Base-by-base conservation (phyloP, 2,113 vertebrate genomes). In the Parus major region DNA sequence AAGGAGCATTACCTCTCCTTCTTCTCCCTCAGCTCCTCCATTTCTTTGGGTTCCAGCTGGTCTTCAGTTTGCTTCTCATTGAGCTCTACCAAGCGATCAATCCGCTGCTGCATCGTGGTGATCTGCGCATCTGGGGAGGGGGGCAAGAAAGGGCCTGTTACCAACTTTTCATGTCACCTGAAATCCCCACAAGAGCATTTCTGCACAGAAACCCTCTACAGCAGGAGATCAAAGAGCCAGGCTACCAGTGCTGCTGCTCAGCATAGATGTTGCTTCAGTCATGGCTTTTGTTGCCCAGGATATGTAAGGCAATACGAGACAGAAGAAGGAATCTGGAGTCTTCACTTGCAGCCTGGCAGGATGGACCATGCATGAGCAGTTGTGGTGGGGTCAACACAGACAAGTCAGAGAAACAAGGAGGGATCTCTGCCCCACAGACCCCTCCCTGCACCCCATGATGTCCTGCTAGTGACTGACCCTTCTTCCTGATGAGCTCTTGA, bases 31-130 rank as follows among this genome's bases (percentile, higher is more conserved):
- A 99, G 97, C 66, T 98, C 98, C 86, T 98, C 96, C 21, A 99
- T 82, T 63, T 99, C 98, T 46, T 97, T 97, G 69, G 97, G 95
- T 36, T 98, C 96, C 55, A 97, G 90, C 9, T 98, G 95, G 18
- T 97, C 96, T 5, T 97, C 95, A 0, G 96, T 97, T 64, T 98
- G 98, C 47, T 97, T 97, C 79, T 97, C 96, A 0, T 97, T 98
- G 21, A 99, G 98, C 81, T 98, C 96, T 84, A 98, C 85, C 35
- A 99, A 60, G 80, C 98, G 98, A 56, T 99, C 98, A 2, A 99
- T 97, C 16, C 96, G 97, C 69, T 99, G 98, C 93, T 99, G 98
- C 97, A 99, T 95, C 93, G 98, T 81, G 44, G 94, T 97, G 61
- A 99, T 98, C 59, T 98, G 98, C 1, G 98, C 98, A 27, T 99